Conservation (phyloP, 1,140 invertebrate genomes). For the Euura lappo region DNA sequence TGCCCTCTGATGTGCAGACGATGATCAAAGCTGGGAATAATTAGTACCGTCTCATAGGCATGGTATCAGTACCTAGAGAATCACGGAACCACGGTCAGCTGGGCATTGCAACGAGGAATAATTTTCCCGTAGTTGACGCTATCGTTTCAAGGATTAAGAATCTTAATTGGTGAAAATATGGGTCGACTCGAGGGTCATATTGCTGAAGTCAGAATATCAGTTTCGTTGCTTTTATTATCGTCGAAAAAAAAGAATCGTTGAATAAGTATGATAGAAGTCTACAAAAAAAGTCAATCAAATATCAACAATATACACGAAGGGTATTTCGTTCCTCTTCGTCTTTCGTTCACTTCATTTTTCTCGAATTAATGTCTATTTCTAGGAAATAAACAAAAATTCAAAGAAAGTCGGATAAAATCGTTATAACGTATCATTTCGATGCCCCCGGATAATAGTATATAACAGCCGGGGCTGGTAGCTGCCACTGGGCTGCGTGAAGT, state of each 20-base stretch:
- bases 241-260: too few relatives aligned
- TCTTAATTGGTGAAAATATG: too few relatives aligned
- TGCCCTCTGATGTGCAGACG: too few relatives aligned
- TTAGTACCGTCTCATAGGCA: too few relatives aligned
- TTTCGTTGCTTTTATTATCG: too few relatives aligned
- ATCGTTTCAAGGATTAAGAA: not conserved
- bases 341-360: not conserved
- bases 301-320: not conserved
- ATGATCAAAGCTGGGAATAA: too few relatives aligned
- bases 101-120: not conserved
- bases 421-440: conserved; percentile 36
- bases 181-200: too few relatives aligned
- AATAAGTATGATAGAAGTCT: too few relatives aligned
- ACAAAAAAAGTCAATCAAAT: too few relatives aligned
- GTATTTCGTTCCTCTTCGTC: not conserved
- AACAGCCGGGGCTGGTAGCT: conserved; percentile 84
- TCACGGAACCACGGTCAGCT: not conserved
- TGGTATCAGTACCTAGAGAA: too few relatives aligned
- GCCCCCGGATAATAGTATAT: conserved; percentile 84
- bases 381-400: conserved; percentile 5
- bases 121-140: not conserved
- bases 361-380: not conserved
- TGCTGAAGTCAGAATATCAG: not conserved
- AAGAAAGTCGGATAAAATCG: not conserved
- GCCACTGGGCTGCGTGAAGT: conserved; percentile 86